phyloP scores from a whole-genome alignment of 1,140 invertebrate species.

The Zaprionus nigranus region DNA sequence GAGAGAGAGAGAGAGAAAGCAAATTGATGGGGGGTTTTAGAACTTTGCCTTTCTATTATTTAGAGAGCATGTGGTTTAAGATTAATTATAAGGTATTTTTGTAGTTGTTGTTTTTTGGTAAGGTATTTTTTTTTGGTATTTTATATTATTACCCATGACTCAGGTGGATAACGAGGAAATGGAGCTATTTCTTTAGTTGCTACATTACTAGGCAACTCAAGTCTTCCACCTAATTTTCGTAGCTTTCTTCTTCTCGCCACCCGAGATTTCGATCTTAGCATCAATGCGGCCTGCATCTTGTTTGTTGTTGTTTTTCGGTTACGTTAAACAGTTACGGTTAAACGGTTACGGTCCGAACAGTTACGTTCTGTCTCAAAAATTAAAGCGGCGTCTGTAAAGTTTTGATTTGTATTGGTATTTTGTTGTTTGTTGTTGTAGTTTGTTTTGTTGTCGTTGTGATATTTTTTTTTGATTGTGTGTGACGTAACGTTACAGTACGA shows the following conservation, averaged over 20 bases:
- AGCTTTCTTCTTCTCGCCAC: slow-evolving; percentile 90
- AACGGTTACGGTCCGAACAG: slow-evolving; percentile 53
- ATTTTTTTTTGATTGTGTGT: slow-evolving; percentile 15
- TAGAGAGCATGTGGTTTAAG: slow-evolving; percentile 66
- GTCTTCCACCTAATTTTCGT: slow-evolving; percentile 88
- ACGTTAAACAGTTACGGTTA: slow-evolving; percentile 43
- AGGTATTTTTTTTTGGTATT: slow-evolving; percentile 61
- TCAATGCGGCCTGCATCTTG: slow-evolving; percentile 95
- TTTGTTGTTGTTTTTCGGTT: slow-evolving; percentile 85
- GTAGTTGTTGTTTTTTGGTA: slow-evolving; percentile 40
- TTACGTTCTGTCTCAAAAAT: slow-evolving; percentile 38
- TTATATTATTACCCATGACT: slow-evolving; percentile 88
- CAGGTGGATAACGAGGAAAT: slow-evolving; percentile 92
- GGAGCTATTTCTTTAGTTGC: slow-evolving; percentile 93
- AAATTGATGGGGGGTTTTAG: slow-evolving; percentile 35
- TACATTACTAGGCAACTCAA: slow-evolving; percentile 93
- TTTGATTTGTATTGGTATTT: slow-evolving; percentile 8
- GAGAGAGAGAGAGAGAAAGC: slow-evolving; percentile 39
- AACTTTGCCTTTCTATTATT: slow-evolving; percentile 50
- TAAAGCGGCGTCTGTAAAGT: slow-evolving; percentile 22
- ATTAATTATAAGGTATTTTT: slow-evolving; percentile 65
- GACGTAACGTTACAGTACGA: slow-evolving; percentile 46
- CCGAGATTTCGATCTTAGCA: slow-evolving; percentile 94
- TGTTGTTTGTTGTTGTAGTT: not conserved
- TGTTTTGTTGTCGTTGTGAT: slow-evolving; percentile 1